A percentile compares a stretch with the other conserved stretches of the same genome.
Evolutionary conservation across 1,140 invertebrate species (phyloP).

Genomic region (Bombus consobrinus): DNA sequence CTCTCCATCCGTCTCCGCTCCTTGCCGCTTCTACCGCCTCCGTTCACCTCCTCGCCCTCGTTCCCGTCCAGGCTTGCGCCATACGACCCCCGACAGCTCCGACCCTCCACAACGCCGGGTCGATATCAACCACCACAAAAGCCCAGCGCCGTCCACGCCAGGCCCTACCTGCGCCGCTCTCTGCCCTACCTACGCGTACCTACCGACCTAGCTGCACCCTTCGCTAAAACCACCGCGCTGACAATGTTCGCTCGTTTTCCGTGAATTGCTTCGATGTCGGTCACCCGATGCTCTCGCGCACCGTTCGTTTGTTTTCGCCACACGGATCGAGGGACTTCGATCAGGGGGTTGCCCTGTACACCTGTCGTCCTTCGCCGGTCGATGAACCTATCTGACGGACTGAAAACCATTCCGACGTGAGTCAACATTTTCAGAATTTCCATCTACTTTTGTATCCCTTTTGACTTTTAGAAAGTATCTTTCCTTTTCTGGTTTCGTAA

Average conservation of each 20-base stretch:
- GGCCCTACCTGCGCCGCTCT: slow-evolving; percentile 62
- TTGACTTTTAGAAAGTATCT: too few relatives aligned
- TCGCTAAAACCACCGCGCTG: neutral
- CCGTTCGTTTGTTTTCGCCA: neutral
- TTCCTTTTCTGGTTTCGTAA: too few relatives aligned
- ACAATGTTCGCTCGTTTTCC: slow-evolving; percentile 24
- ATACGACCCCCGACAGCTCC: slow-evolving; percentile 63
- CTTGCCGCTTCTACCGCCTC: slow-evolving; percentile 42
- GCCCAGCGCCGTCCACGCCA: slow-evolving; percentile 61
- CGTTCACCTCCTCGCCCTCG: slow-evolving; percentile 51
- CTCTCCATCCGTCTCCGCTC: slow-evolving; percentile 36
- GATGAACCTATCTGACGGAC: neutral
- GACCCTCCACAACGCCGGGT: slow-evolving; percentile 73
- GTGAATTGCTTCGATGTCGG: slow-evolving; percentile 24
- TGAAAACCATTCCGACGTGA: neutral
- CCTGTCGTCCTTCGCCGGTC: neutral
- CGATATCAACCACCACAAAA: slow-evolving; percentile 77
- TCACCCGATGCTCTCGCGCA: neutral
- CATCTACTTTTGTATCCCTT: accelerated
- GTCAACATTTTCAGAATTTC: neutral
- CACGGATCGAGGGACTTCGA: neutral
- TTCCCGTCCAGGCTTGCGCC: slow-evolving; percentile 75
- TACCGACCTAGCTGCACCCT: slow-evolving; percentile 45
- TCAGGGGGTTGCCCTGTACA: neutral
- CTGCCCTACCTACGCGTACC: slow-evolving; percentile 51